Evolutionary conservation across 2,113 vertebrate genomes (phyloP).

Genomic region (Mastomys natalensis): DNA sequence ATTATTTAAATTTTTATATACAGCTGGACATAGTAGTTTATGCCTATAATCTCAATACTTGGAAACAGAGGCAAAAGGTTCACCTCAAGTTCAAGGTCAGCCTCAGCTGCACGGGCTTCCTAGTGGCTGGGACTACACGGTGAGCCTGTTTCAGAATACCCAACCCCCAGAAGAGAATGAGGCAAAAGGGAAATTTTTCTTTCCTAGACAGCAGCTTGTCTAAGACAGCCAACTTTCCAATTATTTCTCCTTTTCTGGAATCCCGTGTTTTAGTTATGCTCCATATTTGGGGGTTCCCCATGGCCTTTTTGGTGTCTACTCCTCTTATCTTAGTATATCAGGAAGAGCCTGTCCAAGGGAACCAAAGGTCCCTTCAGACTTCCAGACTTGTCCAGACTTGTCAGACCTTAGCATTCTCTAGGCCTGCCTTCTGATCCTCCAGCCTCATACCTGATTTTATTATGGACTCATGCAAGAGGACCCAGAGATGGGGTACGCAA

Average conservation of each 20-base stretch:
- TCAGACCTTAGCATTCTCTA: not conserved
- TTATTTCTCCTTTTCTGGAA: conserved; percentile 32
- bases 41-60: not conserved
- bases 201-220: not conserved
- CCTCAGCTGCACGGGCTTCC: not conserved
- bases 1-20: not conserved
- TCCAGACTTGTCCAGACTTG: not conserved
- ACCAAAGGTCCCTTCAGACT: not conserved
- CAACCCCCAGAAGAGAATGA: not conserved
- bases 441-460: not conserved
- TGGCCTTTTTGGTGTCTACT: not conserved
- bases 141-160: not conserved
- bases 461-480: not conserved
- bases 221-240: not conserved
- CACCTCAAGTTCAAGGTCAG: not conserved
- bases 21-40: not conserved
- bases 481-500: not conserved
- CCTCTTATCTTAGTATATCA: not conserved
- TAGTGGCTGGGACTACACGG: not conserved
- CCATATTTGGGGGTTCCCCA: not conserved
- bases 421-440: not conserved
- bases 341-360: not conserved
- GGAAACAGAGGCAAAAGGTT: not conserved
- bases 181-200: not conserved
- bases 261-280: not conserved